Conservation (phyloP, 2,113 vertebrate species). For the Menidia beryllina region DNA sequence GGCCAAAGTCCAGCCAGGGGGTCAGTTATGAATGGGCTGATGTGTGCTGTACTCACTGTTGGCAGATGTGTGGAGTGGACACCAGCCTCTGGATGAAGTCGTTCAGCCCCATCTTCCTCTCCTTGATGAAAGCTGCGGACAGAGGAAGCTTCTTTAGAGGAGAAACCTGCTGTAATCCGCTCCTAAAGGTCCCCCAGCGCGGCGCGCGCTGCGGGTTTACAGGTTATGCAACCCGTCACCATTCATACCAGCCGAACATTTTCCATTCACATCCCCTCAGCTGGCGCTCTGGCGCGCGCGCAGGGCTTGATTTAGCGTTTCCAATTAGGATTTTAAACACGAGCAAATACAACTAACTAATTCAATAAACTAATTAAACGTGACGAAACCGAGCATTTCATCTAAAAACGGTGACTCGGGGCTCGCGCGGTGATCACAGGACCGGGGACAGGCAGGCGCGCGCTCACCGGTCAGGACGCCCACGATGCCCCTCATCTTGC, state of each 20-base stretch:
- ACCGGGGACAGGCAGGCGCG: no score
- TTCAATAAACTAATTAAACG: no score
- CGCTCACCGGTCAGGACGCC: slow-evolving; percentile 81
- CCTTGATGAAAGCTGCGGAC: slow-evolving; percentile 85
- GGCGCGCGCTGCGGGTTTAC: slow-evolving; percentile 50
- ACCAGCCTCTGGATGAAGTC: slow-evolving; percentile 87
- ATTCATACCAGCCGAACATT: slow-evolving; percentile 22
- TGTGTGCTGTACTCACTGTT: slow-evolving; percentile 79
- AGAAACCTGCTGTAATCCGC: no score
- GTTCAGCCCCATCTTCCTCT: slow-evolving; percentile 86
- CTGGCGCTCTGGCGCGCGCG: not conserved
- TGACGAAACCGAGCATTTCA: no score
- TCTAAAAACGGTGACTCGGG: no score
- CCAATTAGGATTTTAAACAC: not conserved
- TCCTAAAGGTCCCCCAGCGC: no score
- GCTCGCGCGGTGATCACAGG: no score
- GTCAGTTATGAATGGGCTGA: slow-evolving; percentile 56
- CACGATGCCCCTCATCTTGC: slow-evolving; percentile 84
- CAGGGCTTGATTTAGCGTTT: not conserved
- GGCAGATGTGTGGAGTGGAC: slow-evolving; percentile 84
- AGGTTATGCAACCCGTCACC: slow-evolving; percentile 67
- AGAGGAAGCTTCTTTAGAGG: not conserved
- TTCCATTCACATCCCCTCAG: slow-evolving; percentile 1
- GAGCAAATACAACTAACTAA: not conserved
- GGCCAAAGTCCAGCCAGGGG: slow-evolving; percentile 67